Base-by-base conservation (phyloP, 2,113 vertebrate species). In the Conger conger region DNA sequence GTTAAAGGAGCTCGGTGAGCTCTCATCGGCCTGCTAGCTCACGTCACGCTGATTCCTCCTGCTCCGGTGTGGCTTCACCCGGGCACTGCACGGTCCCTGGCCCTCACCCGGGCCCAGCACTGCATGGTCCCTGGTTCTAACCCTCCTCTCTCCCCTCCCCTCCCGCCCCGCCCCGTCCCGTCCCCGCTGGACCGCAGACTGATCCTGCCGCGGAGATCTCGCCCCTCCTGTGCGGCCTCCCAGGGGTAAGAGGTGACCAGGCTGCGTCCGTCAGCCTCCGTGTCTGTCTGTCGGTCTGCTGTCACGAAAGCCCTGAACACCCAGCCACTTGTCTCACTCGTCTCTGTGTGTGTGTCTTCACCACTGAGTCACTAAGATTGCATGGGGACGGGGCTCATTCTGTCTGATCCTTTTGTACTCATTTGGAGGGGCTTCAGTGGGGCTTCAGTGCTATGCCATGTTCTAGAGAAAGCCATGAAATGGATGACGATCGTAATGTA, bases 221-320 rank as follows among this genome's bases (percentile, higher is more conserved):
- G 68, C 68, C 68, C 27, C n/a, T 73, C 68, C 11, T 73, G n/a
- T 15, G n/a, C 4, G 13, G 68, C 68, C 68, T 33, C n/a, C 2
- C 68, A 73, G 68, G 27, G 68, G 68, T 73, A 73, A 73, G 68
- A 73, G 68, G 68, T 73, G 68, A 73, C n/a, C 27, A 11, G 68
- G 13, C n/a, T 30, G 4, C n/a, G 5, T 73, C 68, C 9, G 9
- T 3, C 68, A 73, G 68, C 33, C 57, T 63, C 18, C 20, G 27
- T 63, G 57, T 63, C 57, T 63, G 57, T 63, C 54, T 3, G 54
- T 57, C 15, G 54, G 54, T 57, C 57, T 9, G 4, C 57, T 63
- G 20, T 27, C 18, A 63, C 18, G 27, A 18, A 63, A 23, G 18
- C 57, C 1, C 20, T 27, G 8, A 63, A 63, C 20, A 63, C 20